These are phyloP conservation scores for Dorcus hopei DNA, from an alignment of 2,888 invertebrate genomes.

Conservation along the genomic window DNA sequence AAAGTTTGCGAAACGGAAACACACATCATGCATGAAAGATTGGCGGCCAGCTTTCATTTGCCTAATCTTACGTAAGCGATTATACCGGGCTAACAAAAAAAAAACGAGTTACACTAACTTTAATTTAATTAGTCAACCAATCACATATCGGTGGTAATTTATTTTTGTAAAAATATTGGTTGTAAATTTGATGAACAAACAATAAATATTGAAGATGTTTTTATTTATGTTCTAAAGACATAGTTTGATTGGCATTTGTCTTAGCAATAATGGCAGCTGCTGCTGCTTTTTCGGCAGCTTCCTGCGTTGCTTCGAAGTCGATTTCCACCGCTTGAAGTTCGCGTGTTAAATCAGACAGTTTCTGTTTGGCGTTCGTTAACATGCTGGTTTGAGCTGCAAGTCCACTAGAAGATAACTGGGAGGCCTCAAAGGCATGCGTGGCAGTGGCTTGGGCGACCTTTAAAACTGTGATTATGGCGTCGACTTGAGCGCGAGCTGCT, in stretches of 20 bases:
- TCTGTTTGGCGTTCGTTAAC: constrained; percentile 70
- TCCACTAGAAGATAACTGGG: constrained; percentile 70
- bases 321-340: constrained; percentile 66
- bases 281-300: constrained; percentile 67
- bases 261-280: constrained; percentile 70
- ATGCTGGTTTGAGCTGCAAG: constrained; percentile 73
- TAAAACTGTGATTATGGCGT: constrained; percentile 69
- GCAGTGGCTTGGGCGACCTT: constrained; percentile 74
- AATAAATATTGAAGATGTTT: too few relatives aligned
- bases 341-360: constrained; percentile 63
- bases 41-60: too few relatives aligned
- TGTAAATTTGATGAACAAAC: too few relatives aligned
- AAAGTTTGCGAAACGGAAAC: too few relatives aligned
- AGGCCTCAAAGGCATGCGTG: constrained; percentile 70
- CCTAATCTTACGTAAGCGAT: too few relatives aligned
- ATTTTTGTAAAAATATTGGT: neutral
- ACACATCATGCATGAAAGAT: too few relatives aligned
- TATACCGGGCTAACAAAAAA: too few relatives aligned
- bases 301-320: constrained; percentile 72
- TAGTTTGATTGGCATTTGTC: constrained; percentile 56
- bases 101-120: too few relatives aligned
- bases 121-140: neutral
- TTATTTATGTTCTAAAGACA: neutral
- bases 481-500: constrained; percentile 51
- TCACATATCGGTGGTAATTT: neutral